phyloP scores from a whole-genome alignment of 1,140 invertebrate genomes.

The Hylaeus volcanicus region DNA sequence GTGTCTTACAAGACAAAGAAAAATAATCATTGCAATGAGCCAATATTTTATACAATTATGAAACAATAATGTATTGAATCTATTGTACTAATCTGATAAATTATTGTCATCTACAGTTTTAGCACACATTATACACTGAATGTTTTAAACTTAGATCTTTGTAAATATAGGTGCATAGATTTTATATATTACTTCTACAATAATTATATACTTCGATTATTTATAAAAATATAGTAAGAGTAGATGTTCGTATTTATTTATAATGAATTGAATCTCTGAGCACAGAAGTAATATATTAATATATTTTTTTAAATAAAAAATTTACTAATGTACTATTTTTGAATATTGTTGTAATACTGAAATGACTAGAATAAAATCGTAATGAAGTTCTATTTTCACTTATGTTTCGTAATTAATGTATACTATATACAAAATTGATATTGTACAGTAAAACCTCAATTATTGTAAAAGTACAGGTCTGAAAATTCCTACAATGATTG shows the following conservation, averaged over 20 bases:
- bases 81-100: background rate
- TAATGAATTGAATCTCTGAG: constrained; percentile 19
- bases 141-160: constrained; percentile 9
- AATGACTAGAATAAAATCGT: constrained; percentile 28
- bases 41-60: constrained; percentile 14
- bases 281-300: constrained; percentile 38
- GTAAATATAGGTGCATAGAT: constrained; percentile 51
- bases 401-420: background rate
- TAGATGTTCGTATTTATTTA: constrained; percentile 21
- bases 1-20: background rate
- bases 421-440: background rate
- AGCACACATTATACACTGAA: background rate
- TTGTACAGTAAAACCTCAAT: too few relatives aligned
- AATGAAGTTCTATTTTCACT: background rate
- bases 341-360: constrained; percentile 25
- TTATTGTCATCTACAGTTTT: background rate
- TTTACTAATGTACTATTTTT: constrained; percentile 31
- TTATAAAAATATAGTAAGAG: constrained; percentile 40
- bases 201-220: constrained; percentile 19
- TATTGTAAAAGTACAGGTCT: too few relatives aligned
- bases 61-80: background rate
- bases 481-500: too few relatives aligned
- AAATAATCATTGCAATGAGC: background rate
- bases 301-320: constrained; percentile 33
- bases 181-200: constrained; percentile 17